Base-by-base conservation (phyloP, 1,140 invertebrate genomes). In the Drosophila nasuta region DNA sequence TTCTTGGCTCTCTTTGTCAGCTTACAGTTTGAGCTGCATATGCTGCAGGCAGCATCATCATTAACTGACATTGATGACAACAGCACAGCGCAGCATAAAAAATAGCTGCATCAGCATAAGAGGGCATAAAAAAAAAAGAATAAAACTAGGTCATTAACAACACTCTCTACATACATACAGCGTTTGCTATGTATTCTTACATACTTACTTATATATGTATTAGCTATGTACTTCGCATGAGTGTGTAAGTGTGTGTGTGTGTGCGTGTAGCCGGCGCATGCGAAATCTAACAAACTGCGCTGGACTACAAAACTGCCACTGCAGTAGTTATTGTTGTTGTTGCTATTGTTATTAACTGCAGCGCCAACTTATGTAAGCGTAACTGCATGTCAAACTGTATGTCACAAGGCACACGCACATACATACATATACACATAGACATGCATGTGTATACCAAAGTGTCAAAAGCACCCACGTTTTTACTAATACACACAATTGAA, bases 121-220 rank as follows among this genome's bases (percentile, higher is more conserved):
- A 71, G 51, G 45, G 45, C 35, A 70, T 56, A 57, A n/a, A 70
- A 60, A 59, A 75, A 59, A 51, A 58, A 51, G 52, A 41, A 66
- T 13, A 52, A 72, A 72, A 76, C 60, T 72, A 60, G 74, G 69
- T 71, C 68, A 77, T 73, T 73, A 73, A 77, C 58, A 68, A 64
- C 35, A 49, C 28, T 54, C 7, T 49, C 6, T 28, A 63, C 25
- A 45, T 33, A 56, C 1, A 11, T 25, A 25, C 20, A 25, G 20
- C 20, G 43, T 28, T 6, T 41, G 28, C 67, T 17, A 51, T 72
- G 15, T 52, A 28, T 8, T 38, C 13, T 8, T 17, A 25, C 13
- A 49, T 64, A 25, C 13, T 41, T 64, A 45, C 30, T 41, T 20
- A 57, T 54, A 8, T 20, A 68, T 10, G 33, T 35, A 59, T 7